Evolutionary conservation across 2,797 vertebrate genomes (phyloP).

Genomic region (Pseudomugil tenellus): DNA sequence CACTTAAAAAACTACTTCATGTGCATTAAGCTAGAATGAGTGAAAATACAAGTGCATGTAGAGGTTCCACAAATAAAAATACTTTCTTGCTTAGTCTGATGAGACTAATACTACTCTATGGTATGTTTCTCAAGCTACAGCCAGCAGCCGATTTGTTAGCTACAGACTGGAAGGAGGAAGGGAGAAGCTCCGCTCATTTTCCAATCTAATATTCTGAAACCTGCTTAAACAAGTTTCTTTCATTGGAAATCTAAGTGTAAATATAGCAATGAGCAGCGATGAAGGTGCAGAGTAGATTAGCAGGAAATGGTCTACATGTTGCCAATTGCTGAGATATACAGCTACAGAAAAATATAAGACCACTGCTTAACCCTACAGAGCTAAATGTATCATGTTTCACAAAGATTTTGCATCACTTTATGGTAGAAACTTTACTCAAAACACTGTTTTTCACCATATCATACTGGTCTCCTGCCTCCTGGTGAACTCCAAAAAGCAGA

Average conservation of each 20-base stretch:
- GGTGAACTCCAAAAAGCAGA: too few relatives aligned
- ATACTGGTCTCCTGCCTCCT: too few relatives aligned
- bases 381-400: too few relatives aligned
- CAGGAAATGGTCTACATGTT: not conserved
- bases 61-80: conserved; percentile 22
- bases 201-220: not conserved
- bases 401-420: too few relatives aligned
- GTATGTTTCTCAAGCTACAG: conserved; percentile 1
- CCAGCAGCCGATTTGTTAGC: not conserved
- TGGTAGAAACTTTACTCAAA: too few relatives aligned
- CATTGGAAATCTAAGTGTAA: not conserved
- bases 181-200: not conserved
- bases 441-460: too few relatives aligned
- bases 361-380: too few relatives aligned
- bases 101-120: not conserved
- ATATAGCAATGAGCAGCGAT: not conserved
- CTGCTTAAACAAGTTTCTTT: not conserved
- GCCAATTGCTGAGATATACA: not conserved
- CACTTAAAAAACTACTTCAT: conserved; percentile 68
- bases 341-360: too few relatives aligned
- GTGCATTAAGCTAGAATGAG: conserved; percentile 55
- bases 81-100: not conserved
- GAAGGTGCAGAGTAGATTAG: not conserved
- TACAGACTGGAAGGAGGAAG: not conserved
- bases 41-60: conserved; percentile 70